These are phyloP conservation scores for Congeria kusceri DNA, from an alignment of 2,888 invertebrate species.

Conservation along the genomic window DNA sequence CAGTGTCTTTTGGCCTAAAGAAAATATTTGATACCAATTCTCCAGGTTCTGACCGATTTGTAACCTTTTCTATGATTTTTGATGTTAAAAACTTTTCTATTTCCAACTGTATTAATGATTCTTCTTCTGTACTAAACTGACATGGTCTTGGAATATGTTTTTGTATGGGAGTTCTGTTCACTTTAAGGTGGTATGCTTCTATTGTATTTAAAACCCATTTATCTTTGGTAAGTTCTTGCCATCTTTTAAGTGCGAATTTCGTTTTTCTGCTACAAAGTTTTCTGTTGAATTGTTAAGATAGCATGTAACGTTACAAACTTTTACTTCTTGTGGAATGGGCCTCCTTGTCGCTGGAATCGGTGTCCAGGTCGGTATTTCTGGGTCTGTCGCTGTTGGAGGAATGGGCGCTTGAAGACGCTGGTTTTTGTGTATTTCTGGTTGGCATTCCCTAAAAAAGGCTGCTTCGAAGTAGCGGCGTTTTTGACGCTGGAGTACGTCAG, in stretches of 20 bases:
- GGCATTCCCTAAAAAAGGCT: constrained; percentile 23
- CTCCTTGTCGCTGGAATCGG: neutral
- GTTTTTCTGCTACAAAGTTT: constrained; percentile 28
- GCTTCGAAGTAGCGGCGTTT: neutral
- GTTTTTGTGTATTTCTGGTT: neutral
- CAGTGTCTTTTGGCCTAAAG: constrained; percentile 1
- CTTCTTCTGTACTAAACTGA: constrained; percentile 4
- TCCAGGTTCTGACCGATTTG: neutral
- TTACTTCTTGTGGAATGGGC: neutral
- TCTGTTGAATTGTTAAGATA: constrained; percentile 3
- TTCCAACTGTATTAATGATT: constrained; percentile 14
- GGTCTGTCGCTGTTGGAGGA: neutral
- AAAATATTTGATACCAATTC: constrained; percentile 26
- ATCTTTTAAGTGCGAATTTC: neutral
- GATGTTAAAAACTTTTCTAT: constrained; percentile 4
- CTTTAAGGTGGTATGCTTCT: constrained; percentile 11
- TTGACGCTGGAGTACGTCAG: neutral
- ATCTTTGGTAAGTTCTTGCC: constrained; percentile 11
- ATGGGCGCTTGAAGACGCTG: neutral
- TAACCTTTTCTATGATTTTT: constrained; percentile 13
- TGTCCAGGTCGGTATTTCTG: neutral
- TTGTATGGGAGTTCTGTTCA: constrained; percentile 7
- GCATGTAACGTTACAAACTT: neutral
- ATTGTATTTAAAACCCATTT: constrained; percentile 20
- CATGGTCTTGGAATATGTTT: constrained; percentile 4